Conservation (phyloP, 2,888 invertebrate genomes). For the Chromoteleia sp. region DNA sequence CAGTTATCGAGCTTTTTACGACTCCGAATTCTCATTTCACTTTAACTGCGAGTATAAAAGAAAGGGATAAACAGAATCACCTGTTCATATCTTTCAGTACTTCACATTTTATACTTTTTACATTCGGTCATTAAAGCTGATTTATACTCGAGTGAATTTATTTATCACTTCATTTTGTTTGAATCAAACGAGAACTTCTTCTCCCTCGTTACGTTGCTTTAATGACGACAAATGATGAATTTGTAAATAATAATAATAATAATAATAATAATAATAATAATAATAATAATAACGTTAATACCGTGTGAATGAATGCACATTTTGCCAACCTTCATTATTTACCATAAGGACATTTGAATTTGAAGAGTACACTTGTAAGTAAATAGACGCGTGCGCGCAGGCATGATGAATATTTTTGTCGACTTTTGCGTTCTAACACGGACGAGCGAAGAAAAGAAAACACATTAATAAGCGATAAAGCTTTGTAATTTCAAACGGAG, state of each 20-base stretch:
- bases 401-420: constrained; percentile 48
- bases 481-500: constrained; percentile 27
- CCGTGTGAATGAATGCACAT: constrained; percentile 45
- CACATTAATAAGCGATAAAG: constrained; percentile 19
- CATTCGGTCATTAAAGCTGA: constrained; percentile 34
- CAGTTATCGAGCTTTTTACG: constrained; percentile 56
- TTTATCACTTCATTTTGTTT: constrained; percentile 20
- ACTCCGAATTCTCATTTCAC: constrained; percentile 47
- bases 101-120: constrained; percentile 23
- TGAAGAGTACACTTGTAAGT: constrained; percentile 36
- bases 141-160: constrained; percentile 19
- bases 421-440: constrained; percentile 36
- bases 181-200: not conserved
- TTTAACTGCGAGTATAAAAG: constrained; percentile 43
- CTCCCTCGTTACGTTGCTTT: not conserved
- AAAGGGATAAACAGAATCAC: constrained; percentile 19
- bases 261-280: not conserved
- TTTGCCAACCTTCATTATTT: constrained; percentile 38
- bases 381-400: constrained; percentile 13
- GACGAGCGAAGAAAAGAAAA: constrained; percentile 1
- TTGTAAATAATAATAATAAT: constrained; percentile 33
- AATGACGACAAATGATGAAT: constrained; percentile 11
- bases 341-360: constrained; percentile 27
- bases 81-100: constrained; percentile 25
- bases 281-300: constrained; percentile 17